These are phyloP conservation scores for Cheiracanthium punctorium DNA, from an alignment of 2,888 invertebrate genomes.

Conservation along the genomic window DNA sequence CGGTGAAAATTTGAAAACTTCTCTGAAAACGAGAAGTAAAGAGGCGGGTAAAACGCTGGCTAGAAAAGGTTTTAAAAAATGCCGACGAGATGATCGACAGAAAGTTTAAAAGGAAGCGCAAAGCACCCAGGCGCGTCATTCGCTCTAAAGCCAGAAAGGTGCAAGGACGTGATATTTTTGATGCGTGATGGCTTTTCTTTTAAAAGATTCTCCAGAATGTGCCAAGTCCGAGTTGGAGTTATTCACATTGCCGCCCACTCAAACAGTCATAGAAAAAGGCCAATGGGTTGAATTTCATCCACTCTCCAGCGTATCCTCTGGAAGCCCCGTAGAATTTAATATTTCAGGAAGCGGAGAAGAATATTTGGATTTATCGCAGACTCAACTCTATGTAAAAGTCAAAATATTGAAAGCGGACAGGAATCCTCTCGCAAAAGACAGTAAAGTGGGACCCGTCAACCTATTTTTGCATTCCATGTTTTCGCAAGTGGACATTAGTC, in stretches of 20 bases:
- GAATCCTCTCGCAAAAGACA: too few relatives aligned
- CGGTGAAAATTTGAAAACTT: conserved; percentile 17
- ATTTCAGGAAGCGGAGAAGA: conserved; percentile 28
- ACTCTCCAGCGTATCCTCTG: conserved; percentile 15
- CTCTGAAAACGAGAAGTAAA: conserved; percentile 20
- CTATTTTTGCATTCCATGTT: too few relatives aligned
- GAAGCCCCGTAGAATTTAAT: conserved; percentile 18
- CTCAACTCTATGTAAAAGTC: conserved; percentile 28
- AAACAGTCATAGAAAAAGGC: conserved; percentile 25
- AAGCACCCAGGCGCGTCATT: conserved; percentile 17
- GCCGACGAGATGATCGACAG: conserved; percentile 33
- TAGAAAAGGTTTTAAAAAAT: conserved; percentile 2
- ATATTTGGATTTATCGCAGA: conserved; percentile 34
- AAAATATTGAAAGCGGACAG: conserved; percentile 17
- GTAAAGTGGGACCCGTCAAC: too few relatives aligned
- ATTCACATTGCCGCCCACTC: conserved; percentile 13
- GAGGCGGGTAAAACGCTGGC: conserved; percentile 21
- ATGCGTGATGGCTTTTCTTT: conserved; percentile 32
- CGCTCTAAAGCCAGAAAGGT: conserved; percentile 3
- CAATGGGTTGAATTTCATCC: conserved; percentile 37
- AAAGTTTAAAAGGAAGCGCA: conserved; percentile 44
- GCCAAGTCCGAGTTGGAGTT: conserved; percentile 13
- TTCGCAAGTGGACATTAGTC: background rate
- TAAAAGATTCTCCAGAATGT: conserved; percentile 29
- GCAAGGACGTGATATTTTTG: conserved; percentile 34